Conservation (phyloP, 2,888 invertebrate species). For the Chymomyza caudatula region DNA sequence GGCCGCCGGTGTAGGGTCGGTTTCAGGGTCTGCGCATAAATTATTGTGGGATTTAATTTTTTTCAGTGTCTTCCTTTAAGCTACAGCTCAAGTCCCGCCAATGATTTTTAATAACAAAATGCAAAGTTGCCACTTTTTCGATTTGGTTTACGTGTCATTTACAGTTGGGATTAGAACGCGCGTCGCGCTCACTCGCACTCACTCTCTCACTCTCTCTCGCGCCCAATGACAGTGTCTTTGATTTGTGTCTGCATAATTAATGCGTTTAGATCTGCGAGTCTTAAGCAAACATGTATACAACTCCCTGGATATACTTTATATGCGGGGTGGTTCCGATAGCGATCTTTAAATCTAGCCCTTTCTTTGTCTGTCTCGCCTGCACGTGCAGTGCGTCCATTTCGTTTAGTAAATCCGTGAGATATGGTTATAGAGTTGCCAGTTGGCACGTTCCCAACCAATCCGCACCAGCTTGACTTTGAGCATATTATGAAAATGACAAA, state of each 20-base stretch:
- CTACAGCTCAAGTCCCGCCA: not conserved
- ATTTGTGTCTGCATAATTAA: conserved; percentile 2
- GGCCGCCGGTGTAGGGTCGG: not conserved
- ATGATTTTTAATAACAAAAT: conserved; percentile 36
- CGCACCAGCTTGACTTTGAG: conserved; percentile 39
- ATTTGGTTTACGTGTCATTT: conserved; percentile 64
- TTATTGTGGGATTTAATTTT: conserved; percentile 5
- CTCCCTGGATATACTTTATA: not conserved
- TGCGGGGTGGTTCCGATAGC: conserved; percentile 3
- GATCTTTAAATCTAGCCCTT: not conserved
- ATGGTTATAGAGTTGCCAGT: conserved; percentile 17
- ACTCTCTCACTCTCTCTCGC: not conserved
- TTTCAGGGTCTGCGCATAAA: conserved; percentile 4
- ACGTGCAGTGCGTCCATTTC: conserved; percentile 40
- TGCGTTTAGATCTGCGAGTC: not conserved
- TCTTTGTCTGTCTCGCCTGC: conserved; percentile 4
- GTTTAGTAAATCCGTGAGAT: conserved; percentile 50
- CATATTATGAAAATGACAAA: conserved; percentile 70
- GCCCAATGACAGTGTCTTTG: not conserved
- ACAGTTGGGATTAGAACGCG: not conserved
- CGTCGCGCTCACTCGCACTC: not conserved
- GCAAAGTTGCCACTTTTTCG: conserved; percentile 25
- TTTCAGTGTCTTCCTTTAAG: not conserved
- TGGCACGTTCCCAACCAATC: conserved; percentile 45
- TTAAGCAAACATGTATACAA: not conserved